A percentile compares a stretch with the other conserved stretches of the same genome.
phyloP scores from a whole-genome alignment of 2,797 vertebrate genomes.

The Mus minutoides region DNA sequence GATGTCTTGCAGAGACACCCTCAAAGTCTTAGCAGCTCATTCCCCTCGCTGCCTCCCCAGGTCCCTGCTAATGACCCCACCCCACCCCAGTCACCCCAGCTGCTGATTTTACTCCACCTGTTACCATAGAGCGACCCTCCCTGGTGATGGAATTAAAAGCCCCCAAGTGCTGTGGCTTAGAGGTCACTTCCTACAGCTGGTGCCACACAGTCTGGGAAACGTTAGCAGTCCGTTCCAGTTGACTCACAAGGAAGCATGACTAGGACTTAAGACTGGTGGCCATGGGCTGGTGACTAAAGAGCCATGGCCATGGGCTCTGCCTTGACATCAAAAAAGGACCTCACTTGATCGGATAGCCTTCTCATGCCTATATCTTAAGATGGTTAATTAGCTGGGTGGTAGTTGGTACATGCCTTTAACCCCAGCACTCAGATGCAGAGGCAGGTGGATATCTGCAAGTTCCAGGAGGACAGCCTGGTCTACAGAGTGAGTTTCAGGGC shows the following conservation, averaged over 20 bases:
- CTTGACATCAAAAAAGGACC: not conserved
- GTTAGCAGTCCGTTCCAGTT: not conserved
- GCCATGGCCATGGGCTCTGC: not conserved
- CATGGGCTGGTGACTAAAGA: too few relatives aligned
- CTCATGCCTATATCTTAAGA: not conserved
- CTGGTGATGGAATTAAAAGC: not conserved
- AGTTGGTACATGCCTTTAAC: not conserved
- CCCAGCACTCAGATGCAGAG: not conserved
- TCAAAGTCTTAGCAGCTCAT: not conserved
- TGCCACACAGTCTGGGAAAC: not conserved
- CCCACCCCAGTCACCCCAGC: not conserved
- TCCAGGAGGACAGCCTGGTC: not conserved
- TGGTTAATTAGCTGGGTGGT: not conserved
- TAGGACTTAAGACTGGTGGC: too few relatives aligned
- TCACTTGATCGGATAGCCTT: not conserved
- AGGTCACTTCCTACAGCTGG: not conserved
- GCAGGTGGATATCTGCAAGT: not conserved
- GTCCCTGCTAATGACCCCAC: not conserved
- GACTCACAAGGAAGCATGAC: not conserved
- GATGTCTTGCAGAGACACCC: not conserved
- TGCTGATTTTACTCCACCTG: not conserved
- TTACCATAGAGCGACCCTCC: not conserved
- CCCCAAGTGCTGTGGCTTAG: not conserved
- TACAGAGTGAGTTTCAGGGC: not conserved
- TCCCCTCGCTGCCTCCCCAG: not conserved